A percentile compares a stretch with the other conserved stretches of the same genome.
Conservation (phyloP, 1,140 invertebrate species). For the Adoxophyes honmai region DNA sequence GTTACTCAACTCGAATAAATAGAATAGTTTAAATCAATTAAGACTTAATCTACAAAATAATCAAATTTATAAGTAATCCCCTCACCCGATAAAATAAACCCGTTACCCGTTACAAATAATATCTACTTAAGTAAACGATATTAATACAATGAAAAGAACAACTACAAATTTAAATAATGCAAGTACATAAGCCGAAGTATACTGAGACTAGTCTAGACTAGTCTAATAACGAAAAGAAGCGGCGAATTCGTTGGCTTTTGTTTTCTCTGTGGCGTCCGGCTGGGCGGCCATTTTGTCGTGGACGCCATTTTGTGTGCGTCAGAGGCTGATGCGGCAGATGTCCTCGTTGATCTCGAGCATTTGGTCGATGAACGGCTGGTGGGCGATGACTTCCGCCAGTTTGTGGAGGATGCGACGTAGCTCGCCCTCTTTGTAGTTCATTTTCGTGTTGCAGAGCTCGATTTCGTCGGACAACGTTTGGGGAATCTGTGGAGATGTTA, state of each 20-base stretch:
- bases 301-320: constrained; percentile 41
- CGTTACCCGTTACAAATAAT: not conserved
- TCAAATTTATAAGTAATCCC: constrained; percentile 1
- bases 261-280: constrained; percentile 28
- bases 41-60: not conserved
- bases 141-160: constrained; percentile 5
- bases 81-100: not conserved
- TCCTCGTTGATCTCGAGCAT: constrained; percentile 86
- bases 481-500: constrained; percentile 74
- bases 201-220: constrained; percentile 21
- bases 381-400: constrained; percentile 82
- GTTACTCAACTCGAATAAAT: constrained; percentile 1
- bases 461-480: constrained; percentile 79
- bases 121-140: not conserved
- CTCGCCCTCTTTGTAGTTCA: constrained; percentile 81
- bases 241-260: constrained; percentile 29
- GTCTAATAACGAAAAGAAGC: constrained; percentile 14
- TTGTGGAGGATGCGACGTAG: constrained; percentile 80
- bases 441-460: constrained; percentile 82
- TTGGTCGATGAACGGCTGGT: constrained; percentile 84
- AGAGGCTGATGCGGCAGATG: constrained; percentile 79
- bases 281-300: constrained; percentile 5
- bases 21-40: not conserved
- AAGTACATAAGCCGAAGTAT: constrained; percentile 21
- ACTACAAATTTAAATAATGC: not conserved